Percentiles rank a stretch among this genome's conserved stretches.
phyloP scores from a whole-genome alignment of 2,797 vertebrate genomes.

The Melanotaenia maccullochi region DNA sequence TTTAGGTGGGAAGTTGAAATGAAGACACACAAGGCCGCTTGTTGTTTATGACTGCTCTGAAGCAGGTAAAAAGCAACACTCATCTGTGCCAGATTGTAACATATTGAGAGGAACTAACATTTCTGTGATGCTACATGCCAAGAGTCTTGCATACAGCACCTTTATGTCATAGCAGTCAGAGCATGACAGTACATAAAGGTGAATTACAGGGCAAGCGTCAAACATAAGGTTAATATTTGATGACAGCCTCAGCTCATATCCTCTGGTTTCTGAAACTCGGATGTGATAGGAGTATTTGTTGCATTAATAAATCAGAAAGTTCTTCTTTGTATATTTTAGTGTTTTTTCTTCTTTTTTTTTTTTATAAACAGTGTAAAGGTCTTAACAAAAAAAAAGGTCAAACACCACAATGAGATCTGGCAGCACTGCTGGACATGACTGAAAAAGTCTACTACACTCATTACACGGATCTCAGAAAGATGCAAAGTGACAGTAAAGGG shows the following conservation, averaged over 20 bases:
- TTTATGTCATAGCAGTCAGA: slow-evolving; percentile 8
- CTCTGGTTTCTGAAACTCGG: not conserved
- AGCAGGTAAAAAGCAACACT: slow-evolving; percentile 27
- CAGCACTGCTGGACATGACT: not conserved
- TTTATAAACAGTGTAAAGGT: not conserved
- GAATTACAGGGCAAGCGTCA: not conserved
- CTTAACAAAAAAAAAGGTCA: slow-evolving; percentile 8
- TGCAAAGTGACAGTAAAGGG: slow-evolving; percentile 28
- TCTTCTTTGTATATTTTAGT: not conserved
- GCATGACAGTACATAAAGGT: not conserved
- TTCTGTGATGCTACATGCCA: slow-evolving; percentile 20
- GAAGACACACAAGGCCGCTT: slow-evolving; percentile 8
- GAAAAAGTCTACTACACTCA: not conserved
- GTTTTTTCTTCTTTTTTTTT: not conserved
- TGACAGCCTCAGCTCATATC: not conserved
- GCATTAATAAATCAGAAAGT: not conserved
- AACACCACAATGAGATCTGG: not conserved
- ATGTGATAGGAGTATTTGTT: slow-evolving; percentile 9
- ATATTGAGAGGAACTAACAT: slow-evolving; percentile 22
- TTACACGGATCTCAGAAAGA: no score
- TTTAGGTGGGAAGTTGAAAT: slow-evolving; percentile 7
- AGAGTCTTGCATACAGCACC: not conserved
- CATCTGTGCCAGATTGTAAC: slow-evolving; percentile 17
- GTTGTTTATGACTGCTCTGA: slow-evolving; percentile 5
- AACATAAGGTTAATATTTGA: slow-evolving; percentile 38